Evolutionary conservation across 1,140 invertebrate species (phyloP).

Genomic region (Nasonia vitripennis): DNA sequence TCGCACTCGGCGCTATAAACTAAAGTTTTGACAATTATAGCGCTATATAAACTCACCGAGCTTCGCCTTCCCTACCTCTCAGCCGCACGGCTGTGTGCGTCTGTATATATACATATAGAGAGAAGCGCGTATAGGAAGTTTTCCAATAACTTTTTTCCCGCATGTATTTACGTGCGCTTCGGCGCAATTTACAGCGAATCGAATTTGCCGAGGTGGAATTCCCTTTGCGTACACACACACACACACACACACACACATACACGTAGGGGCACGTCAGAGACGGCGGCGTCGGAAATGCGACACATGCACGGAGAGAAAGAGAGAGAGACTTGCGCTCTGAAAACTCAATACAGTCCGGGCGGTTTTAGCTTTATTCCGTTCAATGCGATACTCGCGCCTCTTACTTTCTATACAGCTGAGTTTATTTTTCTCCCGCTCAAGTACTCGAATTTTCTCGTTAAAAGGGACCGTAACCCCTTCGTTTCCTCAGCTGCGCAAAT

Average conservation of each 20-base stretch:
- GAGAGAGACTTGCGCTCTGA: conserved; percentile 51
- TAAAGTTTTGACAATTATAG: conserved; percentile 30
- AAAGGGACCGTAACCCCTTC: neutral
- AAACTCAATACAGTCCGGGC: conserved; percentile 57
- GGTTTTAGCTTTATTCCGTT: conserved; percentile 48
- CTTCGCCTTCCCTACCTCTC: neutral
- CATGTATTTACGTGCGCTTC: conserved; percentile 44
- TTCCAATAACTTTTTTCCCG: conserved; percentile 52
- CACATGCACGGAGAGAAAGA: conserved; percentile 28
- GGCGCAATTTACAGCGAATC: conserved; percentile 39
- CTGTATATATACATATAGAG: neutral
- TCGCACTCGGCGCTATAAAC: neutral
- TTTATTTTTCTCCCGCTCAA: neutral
- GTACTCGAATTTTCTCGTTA: neutral
- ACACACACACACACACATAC: neutral
- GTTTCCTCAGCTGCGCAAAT: neutral
- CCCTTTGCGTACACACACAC: conserved; percentile 30
- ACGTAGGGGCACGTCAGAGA: neutral
- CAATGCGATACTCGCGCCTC: conserved; percentile 42
- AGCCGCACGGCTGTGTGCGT: neutral
- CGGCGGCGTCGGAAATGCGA: neutral
- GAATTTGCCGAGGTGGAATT: conserved; percentile 35
- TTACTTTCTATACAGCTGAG: neutral
- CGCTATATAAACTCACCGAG: neutral
- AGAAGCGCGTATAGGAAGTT: conserved; percentile 9